Evolutionary conservation across 2,888 invertebrate genomes (phyloP).

Genomic region (Eretmocerus hayati): DNA sequence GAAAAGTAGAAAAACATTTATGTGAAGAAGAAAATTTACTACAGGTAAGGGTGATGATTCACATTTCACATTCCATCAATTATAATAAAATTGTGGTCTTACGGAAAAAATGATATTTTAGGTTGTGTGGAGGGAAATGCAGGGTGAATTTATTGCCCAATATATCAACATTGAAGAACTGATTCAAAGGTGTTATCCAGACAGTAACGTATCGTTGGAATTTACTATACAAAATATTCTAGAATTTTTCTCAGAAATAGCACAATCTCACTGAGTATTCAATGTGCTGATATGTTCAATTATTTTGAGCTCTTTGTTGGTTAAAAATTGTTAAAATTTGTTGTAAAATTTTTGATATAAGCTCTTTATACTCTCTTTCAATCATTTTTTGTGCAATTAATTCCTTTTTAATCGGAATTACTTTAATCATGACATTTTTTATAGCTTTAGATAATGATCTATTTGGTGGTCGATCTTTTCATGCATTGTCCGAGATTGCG

Average conservation of each 20-base stretch:
- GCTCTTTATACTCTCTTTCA: too few species aligned
- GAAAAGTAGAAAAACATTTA: slow-evolving; percentile 95
- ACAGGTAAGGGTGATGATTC: slow-evolving; percentile 49
- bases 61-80: neutral
- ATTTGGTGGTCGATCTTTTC: too few species aligned
- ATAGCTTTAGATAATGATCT: too few species aligned
- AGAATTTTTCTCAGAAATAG: slow-evolving; percentile 96
- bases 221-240: slow-evolving; percentile 94
- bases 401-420: too few species aligned
- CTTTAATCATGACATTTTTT: too few species aligned
- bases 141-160: slow-evolving; percentile 96
- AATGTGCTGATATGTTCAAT: too few species aligned
- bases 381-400: too few species aligned
- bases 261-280: slow-evolving; percentile 90
- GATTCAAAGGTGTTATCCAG: slow-evolving; percentile 93
- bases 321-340: too few species aligned
- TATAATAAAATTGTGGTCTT: slow-evolving; percentile 1
- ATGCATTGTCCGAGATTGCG: too few species aligned
- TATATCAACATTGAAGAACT: slow-evolving; percentile 88
- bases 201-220: slow-evolving; percentile 86
- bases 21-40: slow-evolving; percentile 89
- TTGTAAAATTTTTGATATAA: too few species aligned
- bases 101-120: slow-evolving; percentile 40
- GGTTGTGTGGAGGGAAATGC: slow-evolving; percentile 99
- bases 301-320: too few species aligned